Percentiles rank a stretch among this genome's conserved stretches.
Evolutionary conservation across 2,797 vertebrate species (phyloP).

Genomic region (Channallabes apus): DNA sequence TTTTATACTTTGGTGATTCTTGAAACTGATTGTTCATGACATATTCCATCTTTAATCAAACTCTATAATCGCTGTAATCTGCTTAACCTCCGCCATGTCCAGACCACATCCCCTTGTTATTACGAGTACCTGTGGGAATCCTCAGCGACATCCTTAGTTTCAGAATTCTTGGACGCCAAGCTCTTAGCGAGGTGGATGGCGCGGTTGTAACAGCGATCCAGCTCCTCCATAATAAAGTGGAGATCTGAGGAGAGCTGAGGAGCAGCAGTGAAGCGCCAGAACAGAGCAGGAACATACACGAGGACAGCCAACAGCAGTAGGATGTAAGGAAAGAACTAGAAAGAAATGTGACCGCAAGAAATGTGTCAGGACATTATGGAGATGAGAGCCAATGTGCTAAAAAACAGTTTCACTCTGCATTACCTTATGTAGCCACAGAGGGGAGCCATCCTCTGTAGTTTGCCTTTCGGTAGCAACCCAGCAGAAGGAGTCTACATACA

Average conservation of each 20-base stretch:
- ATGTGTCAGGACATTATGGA: not conserved
- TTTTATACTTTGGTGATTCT: not conserved
- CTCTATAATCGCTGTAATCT: not conserved
- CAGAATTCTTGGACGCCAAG: constrained; percentile 60
- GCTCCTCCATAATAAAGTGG: constrained; percentile 95
- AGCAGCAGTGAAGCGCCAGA: constrained; percentile 89
- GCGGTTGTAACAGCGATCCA: constrained; percentile 93
- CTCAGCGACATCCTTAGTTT: constrained; percentile 58
- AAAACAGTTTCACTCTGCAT: not conserved
- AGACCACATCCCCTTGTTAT: too few species aligned
- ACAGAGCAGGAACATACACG: constrained; percentile 84
- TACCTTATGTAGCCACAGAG: constrained; percentile 94
- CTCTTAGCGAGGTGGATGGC: constrained; percentile 86
- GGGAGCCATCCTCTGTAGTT: constrained; percentile 68
- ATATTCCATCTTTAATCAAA: not conserved
- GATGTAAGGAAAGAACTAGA: constrained; percentile 93
- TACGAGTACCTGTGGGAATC: constrained; percentile 65
- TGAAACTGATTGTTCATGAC: not conserved
- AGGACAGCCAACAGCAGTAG: constrained; percentile 86
- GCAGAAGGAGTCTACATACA: constrained; percentile 90
- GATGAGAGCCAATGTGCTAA: too few species aligned
- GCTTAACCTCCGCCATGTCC: not conserved
- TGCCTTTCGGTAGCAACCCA: constrained; percentile 91
- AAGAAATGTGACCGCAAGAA: not conserved
- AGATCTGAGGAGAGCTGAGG: constrained; percentile 92